Percentiles rank a stretch among this genome's conserved stretches.
phyloP scores from a whole-genome alignment of 1,140 invertebrate genomes.

The Sitophilus oryzae region DNA sequence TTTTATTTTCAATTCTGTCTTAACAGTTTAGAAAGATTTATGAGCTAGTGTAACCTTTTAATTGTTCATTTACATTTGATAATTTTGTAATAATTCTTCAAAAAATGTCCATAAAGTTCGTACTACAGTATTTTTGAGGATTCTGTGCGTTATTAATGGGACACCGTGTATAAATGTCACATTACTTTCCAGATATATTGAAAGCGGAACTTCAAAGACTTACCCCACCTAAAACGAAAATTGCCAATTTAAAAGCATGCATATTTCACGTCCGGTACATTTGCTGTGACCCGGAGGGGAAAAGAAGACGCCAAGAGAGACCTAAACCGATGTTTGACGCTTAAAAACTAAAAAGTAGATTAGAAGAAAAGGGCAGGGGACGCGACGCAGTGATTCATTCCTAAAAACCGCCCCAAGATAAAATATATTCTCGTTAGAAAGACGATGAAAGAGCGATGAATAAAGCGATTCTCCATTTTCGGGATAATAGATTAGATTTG shows the following conservation, averaged over 20 bases:
- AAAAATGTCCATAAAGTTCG: no score
- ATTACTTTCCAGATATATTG: no score
- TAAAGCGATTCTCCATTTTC: constrained; percentile 4
- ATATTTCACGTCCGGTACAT: not conserved
- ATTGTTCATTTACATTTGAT: no score
- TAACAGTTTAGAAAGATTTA: no score
- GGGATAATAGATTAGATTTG: constrained; percentile 3
- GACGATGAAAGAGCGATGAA: constrained; percentile 1
- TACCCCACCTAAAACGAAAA: not conserved
- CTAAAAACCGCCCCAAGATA: not conserved
- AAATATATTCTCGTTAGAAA: constrained; percentile 2
- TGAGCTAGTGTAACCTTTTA: no score
- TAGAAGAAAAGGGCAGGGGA: not conserved
- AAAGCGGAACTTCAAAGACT: no score
- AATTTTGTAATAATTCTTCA: no score
- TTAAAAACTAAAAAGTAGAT: not conserved
- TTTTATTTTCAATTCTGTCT: no score
- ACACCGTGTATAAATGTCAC: no score
- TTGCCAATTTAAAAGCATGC: not conserved
- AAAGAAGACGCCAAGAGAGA: not conserved
- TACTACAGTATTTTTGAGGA: no score
- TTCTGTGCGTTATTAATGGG: no score
- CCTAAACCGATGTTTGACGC: not conserved
- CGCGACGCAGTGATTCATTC: not conserved
- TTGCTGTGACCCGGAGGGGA: not conserved